phyloP scores from a whole-genome alignment of 2,888 invertebrate species.

The Hermodice carunculata region DNA sequence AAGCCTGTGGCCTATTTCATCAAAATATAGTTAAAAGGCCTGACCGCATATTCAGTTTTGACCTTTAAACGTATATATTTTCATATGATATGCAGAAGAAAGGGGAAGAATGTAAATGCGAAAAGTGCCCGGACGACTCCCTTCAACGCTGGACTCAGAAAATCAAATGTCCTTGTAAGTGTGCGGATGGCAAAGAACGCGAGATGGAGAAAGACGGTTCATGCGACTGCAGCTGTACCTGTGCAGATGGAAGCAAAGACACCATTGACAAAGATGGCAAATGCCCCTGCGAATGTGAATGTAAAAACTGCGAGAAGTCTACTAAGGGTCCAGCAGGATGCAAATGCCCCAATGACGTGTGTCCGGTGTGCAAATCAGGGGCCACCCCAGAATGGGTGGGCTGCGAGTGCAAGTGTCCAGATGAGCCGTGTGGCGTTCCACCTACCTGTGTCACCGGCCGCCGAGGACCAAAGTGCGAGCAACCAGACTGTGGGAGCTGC shows the following conservation, averaged over 20 bases:
- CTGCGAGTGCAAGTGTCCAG: constrained; percentile 4
- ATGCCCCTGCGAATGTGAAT: constrained; percentile 13
- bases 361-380: constrained; percentile 12
- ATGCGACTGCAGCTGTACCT: constrained; percentile 6
- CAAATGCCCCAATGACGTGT: constrained; percentile 13
- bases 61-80: too few species aligned
- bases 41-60: too few species aligned
- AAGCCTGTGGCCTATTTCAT: too few species aligned
- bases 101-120: neutral
- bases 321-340: constrained; percentile 14
- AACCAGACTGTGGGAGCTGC: constrained; percentile 7
- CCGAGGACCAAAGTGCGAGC: constrained; percentile 1
- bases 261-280: neutral
- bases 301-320: constrained; percentile 19
- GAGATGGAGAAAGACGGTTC: constrained; percentile 8
- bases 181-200: neutral
- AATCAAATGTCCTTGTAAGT: neutral
- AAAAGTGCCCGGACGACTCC: neutral
- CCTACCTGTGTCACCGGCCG: constrained; percentile 4
- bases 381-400: neutral
- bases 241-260: constrained; percentile 12
- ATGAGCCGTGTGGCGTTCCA: neutral
- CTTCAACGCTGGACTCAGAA: neutral
- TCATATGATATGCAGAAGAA: neutral
- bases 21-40: too few species aligned